phyloP scores from a whole-genome alignment of 2,888 invertebrate genomes.

The Rhingia campestris region DNA sequence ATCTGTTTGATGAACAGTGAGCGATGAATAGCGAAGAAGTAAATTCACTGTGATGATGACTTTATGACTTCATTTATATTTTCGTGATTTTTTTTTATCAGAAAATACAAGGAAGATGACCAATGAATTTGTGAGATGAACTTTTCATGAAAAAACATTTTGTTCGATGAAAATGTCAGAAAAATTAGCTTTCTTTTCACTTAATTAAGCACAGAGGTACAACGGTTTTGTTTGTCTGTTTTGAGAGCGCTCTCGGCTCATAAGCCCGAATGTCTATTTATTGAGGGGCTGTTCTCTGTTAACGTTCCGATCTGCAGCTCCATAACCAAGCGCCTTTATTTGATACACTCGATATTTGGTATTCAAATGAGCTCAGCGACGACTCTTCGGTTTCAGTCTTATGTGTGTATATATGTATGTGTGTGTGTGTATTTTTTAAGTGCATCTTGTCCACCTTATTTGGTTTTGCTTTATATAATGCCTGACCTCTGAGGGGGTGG shows the following conservation, averaged over 20 bases:
- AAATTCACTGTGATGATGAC: background rate
- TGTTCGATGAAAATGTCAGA: slow-evolving; percentile 66
- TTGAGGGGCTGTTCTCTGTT: background rate
- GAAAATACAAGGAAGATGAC: slow-evolving; percentile 51
- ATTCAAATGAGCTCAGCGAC: slow-evolving; percentile 57
- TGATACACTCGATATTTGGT: slow-evolving; percentile 51
- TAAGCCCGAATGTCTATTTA: slow-evolving; percentile 4
- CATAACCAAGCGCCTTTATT: slow-evolving; percentile 42
- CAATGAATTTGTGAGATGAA: slow-evolving; percentile 32
- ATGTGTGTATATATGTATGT: slow-evolving; percentile 51
- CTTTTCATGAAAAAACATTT: slow-evolving; percentile 65
- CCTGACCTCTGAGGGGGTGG: slow-evolving; percentile 48
- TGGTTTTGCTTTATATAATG: slow-evolving; percentile 49
- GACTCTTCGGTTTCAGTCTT: slow-evolving; percentile 66
- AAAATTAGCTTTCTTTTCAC: slow-evolving; percentile 36
- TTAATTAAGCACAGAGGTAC: slow-evolving; percentile 61
- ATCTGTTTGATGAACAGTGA: slow-evolving; percentile 1
- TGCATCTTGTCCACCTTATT: slow-evolving; percentile 61
- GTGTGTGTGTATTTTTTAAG: slow-evolving; percentile 37
- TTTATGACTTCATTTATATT: slow-evolving; percentile 51
- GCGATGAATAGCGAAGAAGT: background rate
- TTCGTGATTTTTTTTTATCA: slow-evolving; percentile 6
- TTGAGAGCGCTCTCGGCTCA: slow-evolving; percentile 8
- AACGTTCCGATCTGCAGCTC: background rate
- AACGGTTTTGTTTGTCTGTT: slow-evolving; percentile 28